Evolutionary conservation across 2,888 invertebrate genomes (phyloP), one percentile per base, ranked within the genome.

Genomic region (Nemurella pictetii): DNA sequence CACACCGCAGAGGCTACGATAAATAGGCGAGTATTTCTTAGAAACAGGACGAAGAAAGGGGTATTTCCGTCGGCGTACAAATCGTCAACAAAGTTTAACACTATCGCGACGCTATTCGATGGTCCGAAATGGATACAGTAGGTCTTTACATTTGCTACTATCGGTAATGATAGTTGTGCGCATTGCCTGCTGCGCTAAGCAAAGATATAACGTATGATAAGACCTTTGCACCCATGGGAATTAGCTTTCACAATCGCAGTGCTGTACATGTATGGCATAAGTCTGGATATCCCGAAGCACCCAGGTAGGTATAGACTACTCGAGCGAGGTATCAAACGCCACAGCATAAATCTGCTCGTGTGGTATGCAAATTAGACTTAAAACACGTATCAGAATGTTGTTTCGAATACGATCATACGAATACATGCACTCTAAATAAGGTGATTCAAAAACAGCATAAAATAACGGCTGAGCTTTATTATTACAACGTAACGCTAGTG

Each of bases 371-470:
- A 75, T 75, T 25, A 25, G 28, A 26, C 28, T 27, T 27, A 75
- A 75, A 75, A 26, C 28, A 26, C 75, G 28, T 25, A 27, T 26
- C 75, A 75, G 27, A 75, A 75, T 75, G 75, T 75, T 4, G 75
- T 75, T 75, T 28, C 75, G 12, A 36, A 36, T 32, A 55, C 12
- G 12, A 55, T 7, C 55, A 55, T 55, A 15, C 27, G 74, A 12
- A 27, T 75, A 75, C 75, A 15, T 36, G 5, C 28, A 25, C 80
- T 26, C 80, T 81, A 15, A 78, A 81, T 81, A 36, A 81, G 80
- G 80, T 5, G 32, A 81, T 81, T 35, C 20, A n/a, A 81, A 81
- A 36, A 20, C 36, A 35, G 36, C 0, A 36, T 81, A 26, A 35
- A 35, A 81, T 35, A 26, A 35, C 55, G 55, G 55, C 1, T 55